Base-by-base conservation (phyloP, 2,888 invertebrate genomes). In the Portevinia maculata region DNA sequence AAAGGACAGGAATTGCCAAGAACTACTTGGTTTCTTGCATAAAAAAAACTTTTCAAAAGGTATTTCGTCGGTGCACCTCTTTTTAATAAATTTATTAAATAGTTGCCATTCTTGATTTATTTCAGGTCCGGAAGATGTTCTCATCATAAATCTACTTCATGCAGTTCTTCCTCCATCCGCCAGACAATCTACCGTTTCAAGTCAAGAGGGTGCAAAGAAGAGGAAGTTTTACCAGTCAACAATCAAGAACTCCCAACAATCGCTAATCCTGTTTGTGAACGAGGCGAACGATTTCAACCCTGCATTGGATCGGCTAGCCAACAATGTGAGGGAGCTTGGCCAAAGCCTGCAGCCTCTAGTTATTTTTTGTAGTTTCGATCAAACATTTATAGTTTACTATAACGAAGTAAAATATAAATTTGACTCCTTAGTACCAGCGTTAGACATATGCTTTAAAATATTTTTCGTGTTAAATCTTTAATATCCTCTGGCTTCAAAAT, bases 331-430 rank as follows among this genome's bases (percentile, higher is more conserved):
- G 21, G 34, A 30, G 4, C 34, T 32, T 3, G 62, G 48, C 9
- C 62, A 60, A 60, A 60, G 13, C 19, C 9, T 60, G 19, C 60
- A 60, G 24, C 46, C 24, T 0, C 3, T 62, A 21, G n/a, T 41
- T 17, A 7, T 41, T 34, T 34, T n/a, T 34, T 34, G 34, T 34
- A 34, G n/a, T 11, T 34, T 11, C n/a, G 34, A 34, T 4, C 34
- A 34, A 34, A 3, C 34, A 11, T 34, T 34, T 34, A 34, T 34
- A 1, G 34, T 34, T 34, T 34, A 34, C n/a, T n/a, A 34, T n/a
- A 34, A 13, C 5, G 34, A n/a, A 37, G 4, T n/a, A 0, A 37
- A n/a, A 19, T 17, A 39, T 15, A 15, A 39, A 39, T 39, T 41
- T 17, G 3, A 41, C 7, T 17, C 17, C 17, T 41, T 41, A 3